Percentiles rank a stretch among this genome's conserved stretches.
These are phyloP conservation scores for Dryococelus australis DNA, from an alignment of 2,888 invertebrate species.

Conservation along the genomic window DNA sequence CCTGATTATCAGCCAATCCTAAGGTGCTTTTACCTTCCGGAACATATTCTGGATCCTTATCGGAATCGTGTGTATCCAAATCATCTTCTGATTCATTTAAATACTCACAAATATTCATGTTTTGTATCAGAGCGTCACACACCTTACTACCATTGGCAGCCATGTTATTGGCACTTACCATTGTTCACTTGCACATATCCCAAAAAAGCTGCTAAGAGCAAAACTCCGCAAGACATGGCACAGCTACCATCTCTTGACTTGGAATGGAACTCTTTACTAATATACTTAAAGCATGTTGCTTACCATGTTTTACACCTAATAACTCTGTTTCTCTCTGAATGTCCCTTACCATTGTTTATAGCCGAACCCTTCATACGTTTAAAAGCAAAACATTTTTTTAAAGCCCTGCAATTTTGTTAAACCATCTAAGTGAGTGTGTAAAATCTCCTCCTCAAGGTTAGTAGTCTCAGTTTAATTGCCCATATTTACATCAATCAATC, in stretches of 20 bases:
- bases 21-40: background rate
- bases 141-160: background rate
- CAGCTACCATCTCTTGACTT: background rate
- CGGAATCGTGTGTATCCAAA: conserved; percentile 7
- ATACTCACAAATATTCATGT: background rate
- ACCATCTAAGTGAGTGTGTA: no score
- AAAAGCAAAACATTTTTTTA: no score
- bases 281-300: background rate
- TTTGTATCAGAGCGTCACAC: background rate
- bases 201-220: background rate
- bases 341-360: conserved; percentile 22
- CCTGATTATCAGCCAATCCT: conserved; percentile 1
- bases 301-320: conserved; percentile 19
- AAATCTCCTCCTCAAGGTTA: no score
- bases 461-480: no score
- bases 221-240: background rate
- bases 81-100: background rate
- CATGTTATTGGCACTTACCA: conserved; percentile 22
- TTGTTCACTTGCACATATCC: conserved; percentile 4
- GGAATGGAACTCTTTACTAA: background rate
- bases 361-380: conserved; percentile 18
- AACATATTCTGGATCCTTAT: conserved; percentile 24
- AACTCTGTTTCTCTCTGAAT: conserved; percentile 17
- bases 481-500: no score
- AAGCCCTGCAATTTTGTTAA: no score